Evolutionary conservation across 2,797 vertebrate species (phyloP).

Genomic region (Gymnopithys bicolor): DNA sequence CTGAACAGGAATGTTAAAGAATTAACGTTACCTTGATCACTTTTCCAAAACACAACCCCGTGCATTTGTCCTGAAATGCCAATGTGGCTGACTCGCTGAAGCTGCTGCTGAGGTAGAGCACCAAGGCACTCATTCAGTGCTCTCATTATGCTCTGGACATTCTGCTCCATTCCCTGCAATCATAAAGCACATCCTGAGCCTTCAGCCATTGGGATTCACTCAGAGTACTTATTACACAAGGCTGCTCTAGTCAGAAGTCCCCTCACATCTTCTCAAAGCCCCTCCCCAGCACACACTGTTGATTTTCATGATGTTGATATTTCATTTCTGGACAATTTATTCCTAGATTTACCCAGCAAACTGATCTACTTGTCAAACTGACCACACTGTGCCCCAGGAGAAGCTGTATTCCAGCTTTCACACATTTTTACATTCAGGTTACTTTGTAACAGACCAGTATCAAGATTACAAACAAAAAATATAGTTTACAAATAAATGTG

Average conservation of each 20-base stretch:
- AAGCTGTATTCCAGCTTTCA: not conserved
- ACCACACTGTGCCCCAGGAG: not conserved
- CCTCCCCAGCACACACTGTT: not conserved
- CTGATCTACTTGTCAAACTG: not conserved
- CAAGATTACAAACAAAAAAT: not conserved
- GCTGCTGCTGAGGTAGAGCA: constrained; percentile 81
- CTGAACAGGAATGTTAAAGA: not conserved
- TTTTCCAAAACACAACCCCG: constrained; percentile 91
- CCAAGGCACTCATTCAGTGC: constrained; percentile 85
- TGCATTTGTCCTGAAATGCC: constrained; percentile 97
- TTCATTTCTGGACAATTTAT: not conserved
- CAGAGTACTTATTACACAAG: not conserved
- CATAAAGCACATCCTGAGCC: constrained; percentile 24
- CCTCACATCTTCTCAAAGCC: not conserved
- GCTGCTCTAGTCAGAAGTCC: not conserved
- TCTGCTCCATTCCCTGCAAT: constrained; percentile 88
- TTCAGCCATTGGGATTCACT: not conserved
- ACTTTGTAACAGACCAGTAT: not conserved
- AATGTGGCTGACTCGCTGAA: constrained; percentile 81
- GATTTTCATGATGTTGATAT: not conserved
- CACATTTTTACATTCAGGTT: not conserved
- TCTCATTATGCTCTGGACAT: constrained; percentile 81
- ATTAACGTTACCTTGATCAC: constrained; percentile 77
- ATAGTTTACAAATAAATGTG: not conserved
- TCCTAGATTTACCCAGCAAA: not conserved